Evolutionary conservation across 2,888 invertebrate species (phyloP).

Genomic region (Omphaloscelis lunosa): DNA sequence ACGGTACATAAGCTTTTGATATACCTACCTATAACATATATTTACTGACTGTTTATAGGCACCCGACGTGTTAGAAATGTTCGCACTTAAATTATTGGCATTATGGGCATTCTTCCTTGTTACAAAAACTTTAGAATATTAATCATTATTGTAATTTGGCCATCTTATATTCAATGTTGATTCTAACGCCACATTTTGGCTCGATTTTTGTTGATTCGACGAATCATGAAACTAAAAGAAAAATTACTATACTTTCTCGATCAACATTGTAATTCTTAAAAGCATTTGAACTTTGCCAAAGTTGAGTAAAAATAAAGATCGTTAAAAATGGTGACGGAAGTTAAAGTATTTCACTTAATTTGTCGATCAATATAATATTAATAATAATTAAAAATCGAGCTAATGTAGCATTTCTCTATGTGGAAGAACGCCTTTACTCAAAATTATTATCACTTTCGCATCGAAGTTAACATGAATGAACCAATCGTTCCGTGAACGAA

Average conservation of each 20-base stretch:
- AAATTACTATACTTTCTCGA: not conserved
- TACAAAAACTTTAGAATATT: not conserved
- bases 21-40: conserved; percentile 10
- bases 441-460: conserved; percentile 34
- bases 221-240: not conserved
- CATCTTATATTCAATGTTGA: not conserved
- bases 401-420: not conserved
- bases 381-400: not conserved
- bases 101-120: conserved; percentile 33
- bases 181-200: too few species aligned
- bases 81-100: conserved; percentile 34
- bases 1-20: conserved; percentile 66
- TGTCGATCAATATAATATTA: not conserved
- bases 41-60: conserved; percentile 10
- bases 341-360: not conserved
- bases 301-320: not conserved
- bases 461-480: conserved; percentile 20
- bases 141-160: not conserved
- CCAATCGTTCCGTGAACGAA: conserved; percentile 21
- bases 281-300: not conserved
- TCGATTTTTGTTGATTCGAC: not conserved
- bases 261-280: not conserved
- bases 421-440: conserved; percentile 32
- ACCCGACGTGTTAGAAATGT: conserved; percentile 15
- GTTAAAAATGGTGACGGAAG: not conserved